These are phyloP conservation scores for Meteorus sp. DNA, from an alignment of 1,140 invertebrate genomes.

Conservation along the genomic window DNA sequence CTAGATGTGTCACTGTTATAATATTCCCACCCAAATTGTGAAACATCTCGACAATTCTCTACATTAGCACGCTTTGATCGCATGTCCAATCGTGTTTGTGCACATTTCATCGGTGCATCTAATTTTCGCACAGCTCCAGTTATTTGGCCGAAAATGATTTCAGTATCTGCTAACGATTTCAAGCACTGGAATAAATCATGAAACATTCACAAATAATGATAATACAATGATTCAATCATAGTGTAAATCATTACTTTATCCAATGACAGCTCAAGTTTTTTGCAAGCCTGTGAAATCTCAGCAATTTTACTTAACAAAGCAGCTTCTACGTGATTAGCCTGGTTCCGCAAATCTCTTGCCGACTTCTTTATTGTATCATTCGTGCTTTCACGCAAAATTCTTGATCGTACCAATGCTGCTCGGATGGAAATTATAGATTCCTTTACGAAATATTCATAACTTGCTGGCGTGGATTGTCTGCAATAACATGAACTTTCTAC, in stretches of 20 bases:
- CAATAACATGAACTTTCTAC: slow-evolving; percentile 15
- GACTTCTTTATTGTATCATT: slow-evolving; percentile 66
- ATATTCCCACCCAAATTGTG: slow-evolving; percentile 62
- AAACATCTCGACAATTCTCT: slow-evolving; percentile 69
- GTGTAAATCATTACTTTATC: slow-evolving; percentile 49
- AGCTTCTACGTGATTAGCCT: slow-evolving; percentile 71
- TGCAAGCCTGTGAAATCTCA: slow-evolving; percentile 65
- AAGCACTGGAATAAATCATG: slow-evolving; percentile 53
- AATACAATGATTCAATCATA: not conserved
- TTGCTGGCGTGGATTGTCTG: slow-evolving; percentile 66
- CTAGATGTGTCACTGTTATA: no score
- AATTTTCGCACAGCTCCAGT: slow-evolving; percentile 64
- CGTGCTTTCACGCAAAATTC: slow-evolving; percentile 63
- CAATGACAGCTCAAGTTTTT: slow-evolving; percentile 67
- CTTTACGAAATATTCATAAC: slow-evolving; percentile 70
- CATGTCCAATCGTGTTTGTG: slow-evolving; percentile 74
- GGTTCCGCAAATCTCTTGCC: slow-evolving; percentile 69
- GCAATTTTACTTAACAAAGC: slow-evolving; percentile 66
- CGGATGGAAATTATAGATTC: slow-evolving; percentile 68
- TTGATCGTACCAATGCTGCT: slow-evolving; percentile 64
- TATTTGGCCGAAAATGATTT: slow-evolving; percentile 65
- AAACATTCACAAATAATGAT: not conserved
- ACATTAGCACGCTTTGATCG: slow-evolving; percentile 63
- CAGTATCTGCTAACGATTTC: slow-evolving; percentile 68
- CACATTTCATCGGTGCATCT: slow-evolving; percentile 72